Percentiles rank a stretch among this genome's conserved stretches.
Evolutionary conservation across 2,888 invertebrate genomes (phyloP).

Genomic region (Eutolmus rufibarbis): DNA sequence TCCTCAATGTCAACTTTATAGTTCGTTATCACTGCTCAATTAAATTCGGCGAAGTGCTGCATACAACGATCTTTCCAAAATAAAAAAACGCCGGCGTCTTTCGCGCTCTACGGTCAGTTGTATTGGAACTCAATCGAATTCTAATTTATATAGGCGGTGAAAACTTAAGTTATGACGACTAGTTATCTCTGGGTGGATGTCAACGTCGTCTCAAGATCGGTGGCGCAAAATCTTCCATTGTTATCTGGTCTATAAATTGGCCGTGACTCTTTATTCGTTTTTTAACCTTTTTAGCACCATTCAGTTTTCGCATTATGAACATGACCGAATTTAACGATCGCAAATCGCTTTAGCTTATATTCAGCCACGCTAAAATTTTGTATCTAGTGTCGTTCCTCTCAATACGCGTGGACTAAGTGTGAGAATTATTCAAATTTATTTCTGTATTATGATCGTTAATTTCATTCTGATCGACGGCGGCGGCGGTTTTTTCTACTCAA

Average conservation of each 20-base stretch:
- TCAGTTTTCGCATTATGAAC: slow-evolving; percentile 1
- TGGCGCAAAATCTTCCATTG: slow-evolving; percentile 6
- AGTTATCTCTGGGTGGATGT: slow-evolving; percentile 18
- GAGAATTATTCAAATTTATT: slow-evolving; percentile 16
- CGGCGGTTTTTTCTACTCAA: neutral
- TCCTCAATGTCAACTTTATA: slow-evolving; percentile 15
- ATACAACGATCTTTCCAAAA: neutral
- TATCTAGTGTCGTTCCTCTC: neutral
- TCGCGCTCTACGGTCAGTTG: neutral
- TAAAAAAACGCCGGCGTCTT: neutral
- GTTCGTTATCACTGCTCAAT: slow-evolving; percentile 8
- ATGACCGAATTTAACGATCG: neutral
- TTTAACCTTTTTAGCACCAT: slow-evolving; percentile 14
- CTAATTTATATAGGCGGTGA: neutral
- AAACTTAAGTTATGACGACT: neutral
- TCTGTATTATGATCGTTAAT: neutral
- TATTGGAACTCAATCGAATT: neutral
- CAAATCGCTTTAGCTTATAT: neutral
- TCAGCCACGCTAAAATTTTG: neutral
- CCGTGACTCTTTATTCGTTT: slow-evolving; percentile 20
- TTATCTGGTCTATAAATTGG: neutral
- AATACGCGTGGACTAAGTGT: neutral
- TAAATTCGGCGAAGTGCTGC: neutral
- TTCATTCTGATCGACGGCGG: neutral
- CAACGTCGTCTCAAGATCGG: neutral